Conservation (phyloP, 2,797 vertebrate genomes). For the Muscicapa striata region DNA sequence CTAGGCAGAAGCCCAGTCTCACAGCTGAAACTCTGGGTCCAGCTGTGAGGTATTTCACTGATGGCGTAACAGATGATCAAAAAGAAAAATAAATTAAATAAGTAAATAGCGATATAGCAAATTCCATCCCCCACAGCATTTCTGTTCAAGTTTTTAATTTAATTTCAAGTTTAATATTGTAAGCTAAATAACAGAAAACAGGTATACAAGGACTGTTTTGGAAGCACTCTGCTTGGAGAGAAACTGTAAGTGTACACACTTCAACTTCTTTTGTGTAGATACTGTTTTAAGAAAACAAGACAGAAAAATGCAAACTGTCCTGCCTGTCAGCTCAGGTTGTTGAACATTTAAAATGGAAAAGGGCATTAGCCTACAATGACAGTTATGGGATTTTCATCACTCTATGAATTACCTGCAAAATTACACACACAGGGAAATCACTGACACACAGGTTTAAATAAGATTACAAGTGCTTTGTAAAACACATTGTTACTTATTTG, state of each 20-base stretch:
- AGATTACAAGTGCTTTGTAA: not conserved
- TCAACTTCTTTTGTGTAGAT: not conserved
- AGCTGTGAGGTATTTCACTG: not conserved
- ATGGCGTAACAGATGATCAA: not conserved
- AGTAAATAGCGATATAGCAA: not conserved
- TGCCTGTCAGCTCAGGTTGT: not conserved
- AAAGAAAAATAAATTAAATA: constrained; percentile 1
- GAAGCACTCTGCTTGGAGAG: not conserved
- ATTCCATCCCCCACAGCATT: not conserved
- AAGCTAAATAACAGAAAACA: not conserved
- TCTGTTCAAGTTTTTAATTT: not conserved
- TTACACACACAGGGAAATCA: not conserved
- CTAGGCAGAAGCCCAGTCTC: not conserved
- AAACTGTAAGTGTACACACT: not conserved
- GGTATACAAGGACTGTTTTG: not conserved
- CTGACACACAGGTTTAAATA: not conserved
- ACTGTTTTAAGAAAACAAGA: constrained; percentile 1
- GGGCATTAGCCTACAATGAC: not conserved
- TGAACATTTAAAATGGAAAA: not conserved
- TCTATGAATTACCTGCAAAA: not conserved
- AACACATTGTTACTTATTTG: not conserved
- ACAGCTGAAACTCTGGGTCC: not conserved
- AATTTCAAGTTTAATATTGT: not conserved
- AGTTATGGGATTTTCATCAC: not conserved
- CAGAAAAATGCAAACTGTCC: not conserved